Evolutionary conservation across 2,113 vertebrate genomes (phyloP).

Genomic region (Notarius lentiginosus): DNA sequence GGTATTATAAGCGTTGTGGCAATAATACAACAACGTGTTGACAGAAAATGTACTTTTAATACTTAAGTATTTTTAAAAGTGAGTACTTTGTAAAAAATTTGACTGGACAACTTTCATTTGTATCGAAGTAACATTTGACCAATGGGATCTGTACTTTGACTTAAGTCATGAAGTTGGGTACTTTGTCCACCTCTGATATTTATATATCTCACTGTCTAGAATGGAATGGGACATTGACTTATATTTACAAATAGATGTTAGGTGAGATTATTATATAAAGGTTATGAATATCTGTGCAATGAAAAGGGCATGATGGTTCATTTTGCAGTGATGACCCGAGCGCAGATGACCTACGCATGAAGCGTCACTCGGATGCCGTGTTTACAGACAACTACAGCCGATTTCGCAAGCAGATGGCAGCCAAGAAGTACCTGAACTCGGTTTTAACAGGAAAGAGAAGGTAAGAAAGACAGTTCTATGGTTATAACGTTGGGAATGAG

Average conservation of each 20-base stretch:
- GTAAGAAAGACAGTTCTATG: conserved; percentile 59
- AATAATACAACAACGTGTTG: too few relatives aligned
- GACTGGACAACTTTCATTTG: too few relatives aligned
- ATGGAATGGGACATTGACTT: neutral
- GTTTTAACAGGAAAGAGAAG: conserved; percentile 82
- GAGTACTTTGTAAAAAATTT: too few relatives aligned
- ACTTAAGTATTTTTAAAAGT: too few relatives aligned
- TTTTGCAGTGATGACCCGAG: conserved; percentile 61
- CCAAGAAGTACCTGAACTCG: conserved; percentile 85
- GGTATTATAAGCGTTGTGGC: too few relatives aligned
- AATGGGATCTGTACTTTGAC: too few relatives aligned
- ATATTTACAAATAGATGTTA: neutral
- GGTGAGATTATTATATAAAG: neutral
- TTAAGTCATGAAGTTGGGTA: too few relatives aligned
- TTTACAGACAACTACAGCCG: conserved; percentile 88
- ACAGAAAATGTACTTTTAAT: too few relatives aligned
- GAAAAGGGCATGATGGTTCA: neutral
- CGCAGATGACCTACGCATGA: conserved; percentile 69
- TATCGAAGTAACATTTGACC: too few relatives aligned
- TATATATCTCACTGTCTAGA: neutral
- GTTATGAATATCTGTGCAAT: neutral
- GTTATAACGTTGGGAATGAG: neutral
- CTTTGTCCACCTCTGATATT: too few relatives aligned
- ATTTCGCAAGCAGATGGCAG: conserved; percentile 82
- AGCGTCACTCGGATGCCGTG: conserved; percentile 83